Base-by-base conservation (phyloP, 2,113 vertebrate species). In the Steatornis caripensis region DNA sequence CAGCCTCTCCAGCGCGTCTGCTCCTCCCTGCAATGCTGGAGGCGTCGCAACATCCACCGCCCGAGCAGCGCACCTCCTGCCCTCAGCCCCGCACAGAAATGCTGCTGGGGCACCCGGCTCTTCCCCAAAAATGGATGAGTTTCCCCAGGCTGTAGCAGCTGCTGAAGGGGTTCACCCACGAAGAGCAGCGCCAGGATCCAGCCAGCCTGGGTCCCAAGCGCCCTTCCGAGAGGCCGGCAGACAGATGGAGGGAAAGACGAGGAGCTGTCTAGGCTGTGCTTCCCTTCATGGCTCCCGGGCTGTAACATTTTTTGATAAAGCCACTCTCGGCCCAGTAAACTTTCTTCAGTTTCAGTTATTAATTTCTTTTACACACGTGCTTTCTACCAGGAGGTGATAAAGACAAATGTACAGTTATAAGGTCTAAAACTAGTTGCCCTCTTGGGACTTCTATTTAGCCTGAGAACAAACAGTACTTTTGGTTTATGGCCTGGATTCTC, bases 381-480 rank as follows among this genome's bases (percentile, higher is more conserved):
- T 76, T 68, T 87, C 60, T 48, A 55, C 39, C n/a, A 54, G 39
- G 60, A 61, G 46, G 37, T 39, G 20, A 72, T 57, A 71, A 72
- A 54, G 49, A 37, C 2, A 2, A 78, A 24, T 2, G 4, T 17
- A 29, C 2, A 5, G 8, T 68, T 81, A 6, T 14, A 54, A 61
- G 15, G 26, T 34, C 48, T 66, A 87, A 93, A 94, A 61, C 4
- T 45, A 62, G 15, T 51, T 15, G 6, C 27, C 39, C n/a, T n/a
- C 65, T 29, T 41, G 61, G 18, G 32, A 72, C 69, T 81, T 84
- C 20, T 39, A 58, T 77, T 87, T 87, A 94, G 76, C 49, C 76
- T 79, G 88, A 94, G 86, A 86, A 93, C 89, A 95, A 91, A 54
- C 10, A 84, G 77, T 85, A n/a, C 53, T 87, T 89, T 69, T 84